These are phyloP conservation scores for Drosophila ficusphila DNA, from an alignment of 1,140 invertebrate genomes.

Conservation along the genomic window DNA sequence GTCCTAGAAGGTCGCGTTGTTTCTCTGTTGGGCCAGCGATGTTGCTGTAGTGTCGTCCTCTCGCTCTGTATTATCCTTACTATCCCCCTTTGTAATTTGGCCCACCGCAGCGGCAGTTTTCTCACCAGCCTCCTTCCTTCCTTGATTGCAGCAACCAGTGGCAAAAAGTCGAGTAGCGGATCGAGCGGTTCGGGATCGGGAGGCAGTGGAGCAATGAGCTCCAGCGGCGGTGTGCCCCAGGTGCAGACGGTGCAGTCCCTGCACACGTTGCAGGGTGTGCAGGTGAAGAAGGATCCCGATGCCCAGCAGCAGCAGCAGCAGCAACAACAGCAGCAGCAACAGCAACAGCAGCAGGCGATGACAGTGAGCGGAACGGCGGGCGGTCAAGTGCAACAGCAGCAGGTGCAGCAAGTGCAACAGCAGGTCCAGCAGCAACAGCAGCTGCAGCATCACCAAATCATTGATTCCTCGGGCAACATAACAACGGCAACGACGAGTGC, in stretches of 20 bases:
- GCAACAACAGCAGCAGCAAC: conserved; percentile 56
- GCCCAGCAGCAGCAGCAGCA: conserved; percentile 73
- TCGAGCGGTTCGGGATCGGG: conserved; percentile 45
- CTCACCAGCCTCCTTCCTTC: conserved; percentile 17
- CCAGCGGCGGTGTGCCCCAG: conserved; percentile 66
- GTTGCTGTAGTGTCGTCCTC: conserved; percentile 37
- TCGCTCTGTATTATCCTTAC: conserved; percentile 16
- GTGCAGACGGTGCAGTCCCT: conserved; percentile 81
- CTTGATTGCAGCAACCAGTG: conserved; percentile 63
- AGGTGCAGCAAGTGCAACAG: conserved; percentile 65
- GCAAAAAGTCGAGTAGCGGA: conserved; percentile 64
- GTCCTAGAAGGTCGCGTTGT: conserved; percentile 23
- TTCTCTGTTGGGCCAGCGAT: conserved; percentile 30
- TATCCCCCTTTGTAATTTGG: not conserved
- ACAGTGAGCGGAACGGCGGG: conserved; percentile 53
- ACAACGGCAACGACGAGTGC: conserved; percentile 73
- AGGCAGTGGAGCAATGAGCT: conserved; percentile 50
- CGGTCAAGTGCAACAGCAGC: conserved; percentile 65
- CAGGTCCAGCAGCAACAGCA: conserved; percentile 65
- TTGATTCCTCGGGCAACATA: conserved; percentile 70
- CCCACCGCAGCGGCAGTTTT: not conserved
- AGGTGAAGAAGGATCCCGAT: conserved; percentile 84
- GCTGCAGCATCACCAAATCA: conserved; percentile 77
- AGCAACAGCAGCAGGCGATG: conserved; percentile 67
- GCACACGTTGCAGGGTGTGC: conserved; percentile 79